Base-by-base conservation (phyloP, 2,113 vertebrate species). In the Xiphias gladius region DNA sequence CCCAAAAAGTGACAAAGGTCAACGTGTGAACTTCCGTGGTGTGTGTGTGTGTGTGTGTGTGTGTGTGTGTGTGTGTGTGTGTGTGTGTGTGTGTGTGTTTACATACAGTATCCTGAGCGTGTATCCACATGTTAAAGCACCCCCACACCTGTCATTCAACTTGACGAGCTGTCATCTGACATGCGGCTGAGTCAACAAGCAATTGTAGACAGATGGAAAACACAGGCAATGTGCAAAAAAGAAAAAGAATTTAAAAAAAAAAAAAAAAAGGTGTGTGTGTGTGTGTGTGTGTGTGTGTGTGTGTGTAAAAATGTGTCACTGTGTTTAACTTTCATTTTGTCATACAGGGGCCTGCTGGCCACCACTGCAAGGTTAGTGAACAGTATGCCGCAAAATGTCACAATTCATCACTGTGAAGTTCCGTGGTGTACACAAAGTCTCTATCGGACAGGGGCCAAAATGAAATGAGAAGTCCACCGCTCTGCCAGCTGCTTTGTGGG, bases 151-250 rank as follows among this genome's bases (percentile, higher is more conserved):
- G 41, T 28, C 73, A 73, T 43, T 84, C 82, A 85, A 14, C 30
- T 32, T 79, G 80, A 89, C 2, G 50, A 79, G 66, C 66, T 69
- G 58, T 75, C 52, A 26, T 66, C 41, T 35, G 62, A 70, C 59
- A 57, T 26, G 20, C 61, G 9, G 20, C 20, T 28, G 63, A 61
- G 73, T 39, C 43, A 35, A 6, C 32, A 0, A 41, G 67, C 73
- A 3, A 41, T 61, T 32, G 28, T 16, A 52, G 63, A 65, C 62
- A 69, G 63, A 68, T 63, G 62, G 57, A 62, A n/a, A 58, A 65
- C 35, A 43, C 22, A 2, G 20, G 5, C 22, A 65, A 63, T 19
- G 39, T 46, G 24, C 9, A 74, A 37, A 17, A 7, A 19, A 37
- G 5, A 2, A 82, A 30, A 17, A 5, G 14, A n/a, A n/a, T n/a